A percentile compares a stretch with the other conserved stretches of the same genome.
These are phyloP conservation scores for Shinisaurus crocodilurus DNA, from an alignment of 2,113 vertebrate genomes.

Conservation along the genomic window DNA sequence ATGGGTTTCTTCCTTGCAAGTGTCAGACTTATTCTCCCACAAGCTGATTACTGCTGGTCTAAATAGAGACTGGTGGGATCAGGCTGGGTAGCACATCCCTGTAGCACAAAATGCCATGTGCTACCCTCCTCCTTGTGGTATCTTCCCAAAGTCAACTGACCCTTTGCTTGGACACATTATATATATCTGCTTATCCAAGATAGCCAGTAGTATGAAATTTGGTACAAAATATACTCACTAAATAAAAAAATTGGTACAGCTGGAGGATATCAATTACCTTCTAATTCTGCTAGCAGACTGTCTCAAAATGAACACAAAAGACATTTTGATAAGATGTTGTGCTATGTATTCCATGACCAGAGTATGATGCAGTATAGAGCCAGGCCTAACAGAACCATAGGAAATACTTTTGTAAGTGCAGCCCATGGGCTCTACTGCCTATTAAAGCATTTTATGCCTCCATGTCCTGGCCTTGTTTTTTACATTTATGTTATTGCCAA, in stretches of 20 bases:
- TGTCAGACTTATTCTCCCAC: not conserved
- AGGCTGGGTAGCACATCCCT: not conserved
- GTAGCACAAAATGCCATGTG: not conserved
- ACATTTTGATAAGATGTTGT: not conserved
- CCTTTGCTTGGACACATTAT: not conserved
- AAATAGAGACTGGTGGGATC: not conserved
- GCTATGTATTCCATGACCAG: not conserved
- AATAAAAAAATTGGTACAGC: not conserved
- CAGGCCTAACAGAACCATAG: too few relatives aligned
- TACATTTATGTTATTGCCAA: not conserved
- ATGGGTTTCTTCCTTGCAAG: not conserved
- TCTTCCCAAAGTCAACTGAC: not conserved
- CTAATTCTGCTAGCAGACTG: not conserved
- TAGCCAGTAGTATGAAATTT: not conserved
- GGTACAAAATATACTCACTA: not conserved
- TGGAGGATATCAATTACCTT: not conserved
- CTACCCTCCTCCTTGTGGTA: not conserved
- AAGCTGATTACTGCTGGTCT: not conserved
- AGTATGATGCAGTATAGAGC: not conserved
- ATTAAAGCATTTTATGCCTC: not conserved
- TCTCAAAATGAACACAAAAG: not conserved
- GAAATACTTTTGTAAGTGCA: not conserved
- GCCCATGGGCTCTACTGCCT: not conserved
- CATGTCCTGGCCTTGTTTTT: not conserved
- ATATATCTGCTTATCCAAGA: not conserved